Percentiles rank a stretch among this genome's conserved stretches.
These are phyloP conservation scores for Lycopodina hypogea DNA, from an alignment of 37 sponge, comb jelly and placozoan species.

Conservation along the genomic window DNA sequence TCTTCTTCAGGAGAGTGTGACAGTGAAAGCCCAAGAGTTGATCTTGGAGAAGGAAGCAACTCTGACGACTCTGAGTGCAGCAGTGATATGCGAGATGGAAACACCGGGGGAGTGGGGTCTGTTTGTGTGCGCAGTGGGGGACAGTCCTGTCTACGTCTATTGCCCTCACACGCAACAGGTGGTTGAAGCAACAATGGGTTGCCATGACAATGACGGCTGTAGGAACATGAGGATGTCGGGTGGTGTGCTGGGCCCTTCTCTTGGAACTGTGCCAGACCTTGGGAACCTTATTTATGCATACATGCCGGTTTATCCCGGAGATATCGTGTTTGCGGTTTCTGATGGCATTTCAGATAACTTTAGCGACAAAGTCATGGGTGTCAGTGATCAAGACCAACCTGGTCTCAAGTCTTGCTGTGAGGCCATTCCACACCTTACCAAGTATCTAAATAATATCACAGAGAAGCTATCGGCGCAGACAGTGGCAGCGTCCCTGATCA, in stretches of 20 bases:
- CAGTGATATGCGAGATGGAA: conserved; percentile 66
- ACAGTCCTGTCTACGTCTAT: conserved; percentile 81
- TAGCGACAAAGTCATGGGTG: conserved; percentile 38
- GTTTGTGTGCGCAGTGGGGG: conserved; percentile 74
- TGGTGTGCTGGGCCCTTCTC: conserved; percentile 74
- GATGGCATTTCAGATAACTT: conserved; percentile 90
- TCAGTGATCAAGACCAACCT: not conserved
- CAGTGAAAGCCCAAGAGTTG: conserved; percentile 63
- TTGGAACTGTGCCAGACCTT: conserved; percentile 74
- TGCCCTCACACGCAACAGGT: conserved; percentile 50
- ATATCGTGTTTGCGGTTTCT: conserved; percentile 67
- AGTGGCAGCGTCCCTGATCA: conserved; percentile 59
- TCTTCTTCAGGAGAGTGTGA: conserved; percentile 47
- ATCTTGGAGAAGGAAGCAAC: conserved; percentile 78
- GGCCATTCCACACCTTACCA: conserved; percentile 20
- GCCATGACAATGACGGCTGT: conserved; percentile 38
- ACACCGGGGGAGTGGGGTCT: conserved; percentile 62
- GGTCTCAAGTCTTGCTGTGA: conserved; percentile 34
- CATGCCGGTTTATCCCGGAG: conserved; percentile 52
- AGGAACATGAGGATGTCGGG: conserved; percentile 63
- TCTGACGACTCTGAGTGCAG: conserved; percentile 79
- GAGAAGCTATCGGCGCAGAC: conserved; percentile 73
- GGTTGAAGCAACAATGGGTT: conserved; percentile 53
- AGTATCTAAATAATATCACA: conserved; percentile 22
- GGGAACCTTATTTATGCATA: conserved; percentile 62